A percentile compares a stretch with the other conserved stretches of the same genome.
These are phyloP conservation scores for Lasioglossum marginatum DNA, from an alignment of 2,888 invertebrate species.

Conservation along the genomic window DNA sequence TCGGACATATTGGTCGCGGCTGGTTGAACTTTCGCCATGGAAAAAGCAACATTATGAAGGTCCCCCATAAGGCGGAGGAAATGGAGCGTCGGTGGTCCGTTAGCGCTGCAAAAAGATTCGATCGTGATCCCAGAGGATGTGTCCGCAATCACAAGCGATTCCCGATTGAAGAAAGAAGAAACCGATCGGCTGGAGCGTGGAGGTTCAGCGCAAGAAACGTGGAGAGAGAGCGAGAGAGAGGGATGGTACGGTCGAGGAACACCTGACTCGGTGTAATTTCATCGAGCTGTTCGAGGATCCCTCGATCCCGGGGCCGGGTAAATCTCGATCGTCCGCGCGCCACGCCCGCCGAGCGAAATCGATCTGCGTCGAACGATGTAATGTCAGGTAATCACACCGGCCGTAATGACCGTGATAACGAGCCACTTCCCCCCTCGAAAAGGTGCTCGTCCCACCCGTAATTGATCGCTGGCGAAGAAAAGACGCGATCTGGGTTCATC, in stretches of 20 bases:
- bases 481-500: constrained; percentile 23
- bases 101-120: constrained; percentile 32
- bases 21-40: background rate
- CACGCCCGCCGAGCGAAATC: constrained; percentile 69
- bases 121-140: constrained; percentile 40
- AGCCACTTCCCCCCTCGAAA: constrained; percentile 71
- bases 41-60: constrained; percentile 1
- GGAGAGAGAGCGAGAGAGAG: background rate
- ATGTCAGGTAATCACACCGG: constrained; percentile 69
- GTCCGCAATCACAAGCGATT: constrained; percentile 35
- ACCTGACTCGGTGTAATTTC: constrained; percentile 60
- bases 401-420: constrained; percentile 71
- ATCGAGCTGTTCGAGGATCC: constrained; percentile 46
- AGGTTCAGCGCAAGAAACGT: background rate
- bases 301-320: constrained; percentile 50
- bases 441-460: constrained; percentile 55
- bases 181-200: constrained; percentile 25
- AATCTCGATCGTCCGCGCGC: constrained; percentile 57
- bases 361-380: constrained; percentile 71
- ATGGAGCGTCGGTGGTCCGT: background rate
- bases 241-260: constrained; percentile 25
- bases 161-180: constrained; percentile 26
- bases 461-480: constrained; percentile 53
- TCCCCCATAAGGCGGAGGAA: background rate
- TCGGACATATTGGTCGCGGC: background rate